Evolutionary conservation across 2,888 invertebrate species (phyloP).

Genomic region (Agriotes lineatus): DNA sequence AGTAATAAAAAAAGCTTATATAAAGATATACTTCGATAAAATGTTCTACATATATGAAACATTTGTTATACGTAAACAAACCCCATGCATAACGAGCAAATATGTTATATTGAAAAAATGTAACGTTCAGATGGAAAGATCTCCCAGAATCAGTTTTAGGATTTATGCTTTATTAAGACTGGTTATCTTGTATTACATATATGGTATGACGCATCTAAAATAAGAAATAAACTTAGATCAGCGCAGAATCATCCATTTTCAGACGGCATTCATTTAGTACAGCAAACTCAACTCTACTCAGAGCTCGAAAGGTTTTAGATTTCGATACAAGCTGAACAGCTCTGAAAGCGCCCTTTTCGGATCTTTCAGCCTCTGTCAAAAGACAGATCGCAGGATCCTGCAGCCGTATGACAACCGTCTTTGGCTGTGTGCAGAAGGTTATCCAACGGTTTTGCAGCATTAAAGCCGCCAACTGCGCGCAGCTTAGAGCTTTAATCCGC

Average conservation of each 20-base stretch:
- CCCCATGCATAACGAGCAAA: too few relatives aligned
- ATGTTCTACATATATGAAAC: too few relatives aligned
- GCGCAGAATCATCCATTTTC: background rate
- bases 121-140: too few relatives aligned
- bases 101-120: too few relatives aligned
- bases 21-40: too few relatives aligned
- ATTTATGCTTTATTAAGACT: too few relatives aligned
- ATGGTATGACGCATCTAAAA: too few relatives aligned
- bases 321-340: constrained; percentile 11
- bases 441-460: constrained; percentile 7
- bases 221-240: background rate
- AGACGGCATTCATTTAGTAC: constrained; percentile 11
- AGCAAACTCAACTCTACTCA: background rate
- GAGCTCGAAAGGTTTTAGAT: background rate
- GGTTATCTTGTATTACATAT: too few relatives aligned
- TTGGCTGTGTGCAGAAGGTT: background rate
- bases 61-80: too few relatives aligned
- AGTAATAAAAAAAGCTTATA: background rate
- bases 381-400: constrained; percentile 9
- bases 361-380: constrained; percentile 22
- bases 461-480: background rate
- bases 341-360: constrained; percentile 18
- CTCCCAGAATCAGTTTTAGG: too few relatives aligned
- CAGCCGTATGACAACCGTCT: constrained; percentile 13
- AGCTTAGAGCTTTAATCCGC: background rate